These are phyloP conservation scores for Halichondria panicea DNA, from an alignment of 37 sponge, comb jelly and placozoan species.

Conservation along the genomic window DNA sequence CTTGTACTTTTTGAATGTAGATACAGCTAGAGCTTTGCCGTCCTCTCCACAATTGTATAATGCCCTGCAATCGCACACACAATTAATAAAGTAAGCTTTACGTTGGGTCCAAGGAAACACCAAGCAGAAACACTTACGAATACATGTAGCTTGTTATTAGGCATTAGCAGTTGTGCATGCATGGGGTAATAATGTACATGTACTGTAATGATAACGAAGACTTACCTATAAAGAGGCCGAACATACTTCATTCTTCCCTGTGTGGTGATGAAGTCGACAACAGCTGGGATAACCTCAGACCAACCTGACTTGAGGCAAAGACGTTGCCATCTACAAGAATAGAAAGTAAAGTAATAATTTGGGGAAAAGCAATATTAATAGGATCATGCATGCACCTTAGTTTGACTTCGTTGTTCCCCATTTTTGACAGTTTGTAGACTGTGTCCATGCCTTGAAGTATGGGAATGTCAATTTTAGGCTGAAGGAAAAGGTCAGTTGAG, in stretches of 20 bases:
- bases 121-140: neutral
- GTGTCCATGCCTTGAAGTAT: slow-evolving; percentile 60
- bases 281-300: slow-evolving; percentile 47
- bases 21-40: slow-evolving; percentile 50
- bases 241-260: slow-evolving; percentile 94
- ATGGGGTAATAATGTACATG: neutral
- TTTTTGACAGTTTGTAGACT: slow-evolving; percentile 38
- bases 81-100: too few species aligned
- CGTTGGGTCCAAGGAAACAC: too few species aligned
- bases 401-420: slow-evolving; percentile 66
- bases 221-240: slow-evolving; percentile 68
- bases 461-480: slow-evolving; percentile 46
- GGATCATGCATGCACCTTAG: slow-evolving; percentile 37
- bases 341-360: neutral
- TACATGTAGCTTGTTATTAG: neutral
- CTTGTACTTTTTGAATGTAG: slow-evolving; percentile 42
- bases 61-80: slow-evolving; percentile 18
- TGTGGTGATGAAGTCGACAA: slow-evolving; percentile 61
- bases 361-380: neutral
- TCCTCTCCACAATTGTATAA: slow-evolving; percentile 40
- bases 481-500: neutral
- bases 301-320: slow-evolving; percentile 60
- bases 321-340: slow-evolving; percentile 57
- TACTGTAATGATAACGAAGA: neutral
- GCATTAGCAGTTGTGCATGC: too few species aligned